phyloP scores from a whole-genome alignment of 2,888 invertebrate genomes.

The Dromius quadrimaculatus region DNA sequence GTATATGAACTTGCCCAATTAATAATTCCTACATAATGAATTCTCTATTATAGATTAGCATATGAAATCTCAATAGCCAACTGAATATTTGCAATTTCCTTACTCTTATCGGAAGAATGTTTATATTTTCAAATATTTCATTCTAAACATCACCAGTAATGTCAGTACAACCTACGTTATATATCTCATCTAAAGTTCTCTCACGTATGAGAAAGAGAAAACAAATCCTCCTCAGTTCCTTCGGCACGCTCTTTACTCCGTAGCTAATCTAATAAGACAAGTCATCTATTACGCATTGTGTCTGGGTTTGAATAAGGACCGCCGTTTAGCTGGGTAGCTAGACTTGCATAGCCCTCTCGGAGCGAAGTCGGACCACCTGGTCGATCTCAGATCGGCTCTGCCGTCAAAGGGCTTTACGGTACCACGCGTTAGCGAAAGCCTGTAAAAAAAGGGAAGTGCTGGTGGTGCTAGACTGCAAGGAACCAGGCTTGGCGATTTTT shows the following conservation, averaged over 20 bases:
- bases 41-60: too few relatives aligned
- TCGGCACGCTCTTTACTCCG: conserved; percentile 49
- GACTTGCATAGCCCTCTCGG: background rate
- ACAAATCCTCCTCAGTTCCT: background rate
- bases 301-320: conserved; percentile 47
- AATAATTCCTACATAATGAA: too few relatives aligned
- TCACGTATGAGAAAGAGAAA: background rate
- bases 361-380: conserved; percentile 47
- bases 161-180: background rate
- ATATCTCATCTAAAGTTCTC: background rate
- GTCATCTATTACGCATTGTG: conserved; percentile 58
- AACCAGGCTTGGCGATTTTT: too few relatives aligned
- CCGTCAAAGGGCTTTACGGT: conserved; percentile 43
- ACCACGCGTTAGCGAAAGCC: conserved; percentile 42
- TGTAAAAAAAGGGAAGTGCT: background rate
- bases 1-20: too few relatives aligned
- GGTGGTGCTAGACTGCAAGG: background rate
- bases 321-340: conserved; percentile 37
- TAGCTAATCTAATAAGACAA: conserved; percentile 61
- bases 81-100: too few relatives aligned
- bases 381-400: conserved; percentile 43
- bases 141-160: background rate
- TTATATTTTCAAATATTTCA: too few relatives aligned
- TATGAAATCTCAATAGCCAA: too few relatives aligned
- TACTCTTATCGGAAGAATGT: too few relatives aligned